A percentile compares a stretch with the other conserved stretches of the same genome.
These are phyloP conservation scores for Phortica okadai DNA, from an alignment of 2,888 invertebrate genomes.

Conservation along the genomic window DNA sequence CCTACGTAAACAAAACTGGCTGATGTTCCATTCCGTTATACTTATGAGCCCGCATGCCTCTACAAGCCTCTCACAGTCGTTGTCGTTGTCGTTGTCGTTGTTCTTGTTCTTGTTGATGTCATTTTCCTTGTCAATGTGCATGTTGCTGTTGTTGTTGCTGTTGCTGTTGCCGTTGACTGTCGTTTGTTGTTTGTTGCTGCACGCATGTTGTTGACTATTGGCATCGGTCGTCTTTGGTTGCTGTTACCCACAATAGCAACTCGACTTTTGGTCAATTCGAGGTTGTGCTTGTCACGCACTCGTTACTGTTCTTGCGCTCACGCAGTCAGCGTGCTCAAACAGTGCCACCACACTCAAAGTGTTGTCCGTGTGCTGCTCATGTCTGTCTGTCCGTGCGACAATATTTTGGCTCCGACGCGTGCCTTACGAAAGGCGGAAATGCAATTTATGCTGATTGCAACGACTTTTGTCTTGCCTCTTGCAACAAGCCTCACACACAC, in stretches of 20 bases:
- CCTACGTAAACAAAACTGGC: constrained; percentile 8
- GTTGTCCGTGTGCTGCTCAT: constrained; percentile 19
- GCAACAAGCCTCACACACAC: neutral
- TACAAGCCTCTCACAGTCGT: constrained; percentile 28
- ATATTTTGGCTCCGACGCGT: constrained; percentile 11
- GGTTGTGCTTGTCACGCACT: constrained; percentile 71
- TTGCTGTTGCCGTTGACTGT: neutral
- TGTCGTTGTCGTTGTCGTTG: constrained; percentile 25
- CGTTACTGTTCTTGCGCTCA: constrained; percentile 9
- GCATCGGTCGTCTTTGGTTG: constrained; percentile 16
- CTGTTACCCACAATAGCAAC: constrained; percentile 56
- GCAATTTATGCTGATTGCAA: constrained; percentile 43
- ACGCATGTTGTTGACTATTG: constrained; percentile 11
- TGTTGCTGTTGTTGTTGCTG: neutral
- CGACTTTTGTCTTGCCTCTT: neutral
- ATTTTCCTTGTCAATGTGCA: constrained; percentile 38
- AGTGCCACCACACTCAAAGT: neutral
- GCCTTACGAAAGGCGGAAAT: constrained; percentile 35
- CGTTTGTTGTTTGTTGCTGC: constrained; percentile 9
- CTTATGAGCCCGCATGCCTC: constrained; percentile 51
- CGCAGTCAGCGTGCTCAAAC: no score
- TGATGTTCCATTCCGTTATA: constrained; percentile 36
- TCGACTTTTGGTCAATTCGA: constrained; percentile 74
- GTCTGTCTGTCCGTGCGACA: constrained; percentile 7
- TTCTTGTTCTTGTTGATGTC: constrained; percentile 22